These are phyloP conservation scores for Myrmecobius fasciatus DNA, from an alignment of 2,113 vertebrate species.

Conservation along the genomic window DNA sequence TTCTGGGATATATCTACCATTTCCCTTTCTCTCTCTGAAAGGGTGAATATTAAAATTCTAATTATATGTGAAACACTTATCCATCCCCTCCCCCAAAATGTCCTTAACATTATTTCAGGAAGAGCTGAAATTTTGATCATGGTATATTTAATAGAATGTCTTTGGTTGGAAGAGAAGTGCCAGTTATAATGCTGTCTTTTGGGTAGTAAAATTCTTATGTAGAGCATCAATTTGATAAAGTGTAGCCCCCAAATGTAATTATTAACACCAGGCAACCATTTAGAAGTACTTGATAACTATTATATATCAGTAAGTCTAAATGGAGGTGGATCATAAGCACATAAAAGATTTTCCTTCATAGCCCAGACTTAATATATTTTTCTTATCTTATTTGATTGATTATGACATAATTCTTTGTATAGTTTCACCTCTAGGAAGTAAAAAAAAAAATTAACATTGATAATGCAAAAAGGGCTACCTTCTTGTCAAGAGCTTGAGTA, in stretches of 20 bases:
- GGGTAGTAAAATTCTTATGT: slow-evolving; percentile 55
- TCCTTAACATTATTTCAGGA: slow-evolving; percentile 48
- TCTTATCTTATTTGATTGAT: slow-evolving; percentile 61
- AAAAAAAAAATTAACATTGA: slow-evolving; percentile 54
- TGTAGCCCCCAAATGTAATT: slow-evolving; percentile 45
- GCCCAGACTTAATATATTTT: slow-evolving; percentile 52
- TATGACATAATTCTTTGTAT: slow-evolving; percentile 44
- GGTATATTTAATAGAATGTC: slow-evolving; percentile 37
- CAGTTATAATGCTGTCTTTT: not conserved
- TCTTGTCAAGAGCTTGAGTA: slow-evolving; percentile 37
- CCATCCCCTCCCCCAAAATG: slow-evolving; percentile 35
- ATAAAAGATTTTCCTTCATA: slow-evolving; percentile 56
- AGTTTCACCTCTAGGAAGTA: slow-evolving; percentile 50
- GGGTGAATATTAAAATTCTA: slow-evolving; percentile 1
- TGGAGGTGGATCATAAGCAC: slow-evolving; percentile 39
- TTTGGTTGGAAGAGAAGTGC: slow-evolving; percentile 49
- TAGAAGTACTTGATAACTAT: slow-evolving; percentile 58
- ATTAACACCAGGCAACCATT: slow-evolving; percentile 56
- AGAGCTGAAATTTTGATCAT: slow-evolving; percentile 29
- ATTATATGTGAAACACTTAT: not conserved
- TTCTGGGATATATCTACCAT: not conserved
- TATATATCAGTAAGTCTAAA: slow-evolving; percentile 58
- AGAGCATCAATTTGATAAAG: slow-evolving; percentile 57
- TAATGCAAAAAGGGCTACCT: slow-evolving; percentile 47
- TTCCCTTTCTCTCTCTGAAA: slow-evolving; percentile 16